phyloP scores from a whole-genome alignment of 2,888 invertebrate genomes.

The Diadegma fenestrale region DNA sequence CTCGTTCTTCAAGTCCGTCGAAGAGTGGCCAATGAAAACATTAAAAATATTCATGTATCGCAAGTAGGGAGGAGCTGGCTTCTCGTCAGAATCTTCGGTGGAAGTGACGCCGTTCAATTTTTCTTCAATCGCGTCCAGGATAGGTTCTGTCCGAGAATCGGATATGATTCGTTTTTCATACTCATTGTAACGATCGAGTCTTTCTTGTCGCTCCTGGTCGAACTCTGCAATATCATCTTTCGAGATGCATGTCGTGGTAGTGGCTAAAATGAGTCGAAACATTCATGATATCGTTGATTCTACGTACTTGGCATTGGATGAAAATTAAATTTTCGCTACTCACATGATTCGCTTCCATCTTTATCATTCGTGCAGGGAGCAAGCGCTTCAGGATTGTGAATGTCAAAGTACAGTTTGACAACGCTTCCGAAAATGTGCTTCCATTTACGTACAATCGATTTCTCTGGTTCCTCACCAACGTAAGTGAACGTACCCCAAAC shows the following conservation, averaged over 20 bases:
- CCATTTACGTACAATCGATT: slow-evolving; percentile 16
- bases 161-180: too few species aligned
- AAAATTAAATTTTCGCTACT: background rate
- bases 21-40: background rate
- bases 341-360: background rate
- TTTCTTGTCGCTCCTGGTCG: slow-evolving; percentile 11
- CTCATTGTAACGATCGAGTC: slow-evolving; percentile 1
- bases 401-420: slow-evolving; percentile 35
- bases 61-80: background rate
- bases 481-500: slow-evolving; percentile 29
- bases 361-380: too few species aligned
- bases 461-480: slow-evolving; percentile 12
- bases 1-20: slow-evolving; percentile 8
- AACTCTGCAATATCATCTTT: slow-evolving; percentile 17
- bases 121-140: background rate
- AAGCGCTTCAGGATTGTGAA: slow-evolving; percentile 9
- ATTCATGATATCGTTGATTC: background rate
- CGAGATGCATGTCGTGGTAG: background rate
- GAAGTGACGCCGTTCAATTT: slow-evolving; percentile 9
- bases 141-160: background rate
- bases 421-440: slow-evolving; percentile 40
- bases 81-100: background rate
- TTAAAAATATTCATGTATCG: background rate
- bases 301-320: too few species aligned
- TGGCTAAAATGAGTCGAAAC: slow-evolving; percentile 14